Conservation (phyloP, 2,797 vertebrate genomes). For the Scolopax rusticola region DNA sequence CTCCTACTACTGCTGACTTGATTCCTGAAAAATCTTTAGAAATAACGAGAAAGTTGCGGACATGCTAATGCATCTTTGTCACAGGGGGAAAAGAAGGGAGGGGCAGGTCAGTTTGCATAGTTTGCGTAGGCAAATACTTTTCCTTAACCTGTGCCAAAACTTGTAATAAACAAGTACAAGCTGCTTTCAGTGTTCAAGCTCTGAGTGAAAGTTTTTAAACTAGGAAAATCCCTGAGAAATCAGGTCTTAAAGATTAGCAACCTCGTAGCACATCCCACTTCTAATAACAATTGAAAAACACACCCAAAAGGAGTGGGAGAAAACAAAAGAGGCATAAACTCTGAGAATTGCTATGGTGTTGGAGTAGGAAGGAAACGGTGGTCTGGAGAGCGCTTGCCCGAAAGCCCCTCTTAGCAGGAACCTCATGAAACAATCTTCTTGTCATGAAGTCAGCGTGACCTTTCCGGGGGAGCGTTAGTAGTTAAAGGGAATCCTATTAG, state of each 20-base stretch:
- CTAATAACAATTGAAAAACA: rapidly evolving
- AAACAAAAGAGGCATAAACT: rapidly evolving
- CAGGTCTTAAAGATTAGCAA: rapidly evolving
- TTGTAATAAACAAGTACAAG: background rate
- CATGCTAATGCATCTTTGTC: background rate
- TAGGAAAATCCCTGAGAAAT: background rate
- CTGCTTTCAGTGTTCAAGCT: background rate
- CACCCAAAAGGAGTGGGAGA: rapidly evolving
- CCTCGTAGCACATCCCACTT: rapidly evolving
- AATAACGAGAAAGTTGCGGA: background rate
- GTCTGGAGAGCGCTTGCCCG: rapidly evolving
- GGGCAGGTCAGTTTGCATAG: background rate
- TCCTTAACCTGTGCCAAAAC: background rate
- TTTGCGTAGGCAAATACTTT: background rate
- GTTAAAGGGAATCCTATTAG: background rate
- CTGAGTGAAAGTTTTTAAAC: background rate
- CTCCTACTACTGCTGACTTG: background rate
- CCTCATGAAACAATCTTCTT: rapidly evolving
- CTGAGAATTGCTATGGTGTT: rapidly evolving
- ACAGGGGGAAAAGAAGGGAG: too few relatives aligned
- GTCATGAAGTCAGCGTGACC: rapidly evolving
- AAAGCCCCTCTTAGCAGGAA: background rate
- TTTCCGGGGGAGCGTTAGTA: rapidly evolving
- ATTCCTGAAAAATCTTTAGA: background rate
- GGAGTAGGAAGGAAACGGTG: rapidly evolving